Conservation (phyloP, 2,888 invertebrate species). For the Drosophila kuntzei region DNA sequence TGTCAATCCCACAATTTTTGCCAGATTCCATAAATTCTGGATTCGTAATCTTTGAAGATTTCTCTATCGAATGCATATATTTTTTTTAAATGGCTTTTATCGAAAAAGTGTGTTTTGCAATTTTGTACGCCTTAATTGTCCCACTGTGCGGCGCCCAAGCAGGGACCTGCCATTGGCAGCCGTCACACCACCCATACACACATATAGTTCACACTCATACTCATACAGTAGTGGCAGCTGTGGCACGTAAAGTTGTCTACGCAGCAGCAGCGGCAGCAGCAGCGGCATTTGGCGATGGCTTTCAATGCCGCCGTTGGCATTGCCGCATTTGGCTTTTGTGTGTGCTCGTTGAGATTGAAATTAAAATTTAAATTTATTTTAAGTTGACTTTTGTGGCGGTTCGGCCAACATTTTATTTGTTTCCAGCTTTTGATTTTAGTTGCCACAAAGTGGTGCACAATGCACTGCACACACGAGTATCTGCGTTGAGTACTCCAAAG, state of each 20-base stretch:
- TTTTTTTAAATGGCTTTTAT: no score
- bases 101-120: no score
- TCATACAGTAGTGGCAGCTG: slow-evolving; percentile 52
- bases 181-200: slow-evolving; percentile 43
- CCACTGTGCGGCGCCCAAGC: no score
- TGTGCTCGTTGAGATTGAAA: slow-evolving; percentile 71
- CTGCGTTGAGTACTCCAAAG: slow-evolving; percentile 19
- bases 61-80: no score
- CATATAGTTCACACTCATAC: slow-evolving; percentile 16
- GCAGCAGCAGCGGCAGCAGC: slow-evolving; percentile 56
- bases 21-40: no score
- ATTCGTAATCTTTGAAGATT: no score
- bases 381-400: slow-evolving; percentile 65
- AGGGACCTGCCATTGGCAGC: slow-evolving; percentile 58
- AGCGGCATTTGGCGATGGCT: slow-evolving; percentile 25
- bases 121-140: no score
- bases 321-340: slow-evolving; percentile 65
- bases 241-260: slow-evolving; percentile 69
- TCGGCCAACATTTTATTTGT: slow-evolving; percentile 45
- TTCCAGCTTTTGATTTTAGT: slow-evolving; percentile 16
- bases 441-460: slow-evolving; percentile 29
- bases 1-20: no score
- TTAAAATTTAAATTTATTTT: slow-evolving; percentile 80
- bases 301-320: slow-evolving; percentile 24
- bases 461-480: slow-evolving; percentile 6